These are phyloP conservation scores for Hemithea aestivaria DNA, from an alignment of 2,888 invertebrate genomes.

Conservation along the genomic window DNA sequence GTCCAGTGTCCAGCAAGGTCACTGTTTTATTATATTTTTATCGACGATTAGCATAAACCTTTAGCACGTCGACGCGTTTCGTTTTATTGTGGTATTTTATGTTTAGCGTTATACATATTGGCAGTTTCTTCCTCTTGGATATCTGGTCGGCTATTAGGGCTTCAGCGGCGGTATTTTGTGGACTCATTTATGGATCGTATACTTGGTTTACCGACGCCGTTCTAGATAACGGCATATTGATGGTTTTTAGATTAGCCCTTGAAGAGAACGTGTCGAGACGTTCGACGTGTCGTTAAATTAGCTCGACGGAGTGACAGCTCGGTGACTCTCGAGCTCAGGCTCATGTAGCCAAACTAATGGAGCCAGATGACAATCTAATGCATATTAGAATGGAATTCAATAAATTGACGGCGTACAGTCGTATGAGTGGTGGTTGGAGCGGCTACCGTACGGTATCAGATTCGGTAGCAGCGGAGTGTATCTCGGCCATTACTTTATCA, in stretches of 20 bases:
- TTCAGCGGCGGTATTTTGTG: slow-evolving; percentile 49
- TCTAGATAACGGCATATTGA: slow-evolving; percentile 65
- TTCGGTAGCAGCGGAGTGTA: slow-evolving; percentile 61
- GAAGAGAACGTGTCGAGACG: slow-evolving; percentile 39
- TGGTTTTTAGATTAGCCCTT: slow-evolving; percentile 57
- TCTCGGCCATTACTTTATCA: slow-evolving; percentile 69
- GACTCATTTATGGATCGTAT: slow-evolving; percentile 67
- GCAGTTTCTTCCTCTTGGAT: slow-evolving; percentile 52
- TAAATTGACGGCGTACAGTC: slow-evolving; percentile 49
- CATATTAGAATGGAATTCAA: slow-evolving; percentile 65
- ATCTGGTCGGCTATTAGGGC: slow-evolving; percentile 48
- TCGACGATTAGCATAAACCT: slow-evolving; percentile 57
- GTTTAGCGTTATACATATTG: slow-evolving; percentile 55
- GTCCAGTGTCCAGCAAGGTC: slow-evolving; percentile 41
- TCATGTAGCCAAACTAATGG: slow-evolving; percentile 21
- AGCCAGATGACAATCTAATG: slow-evolving; percentile 46
- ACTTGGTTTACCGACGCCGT: slow-evolving; percentile 59
- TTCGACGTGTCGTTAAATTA: slow-evolving; percentile 51
- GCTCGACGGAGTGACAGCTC: slow-evolving; percentile 24
- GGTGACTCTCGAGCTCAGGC: slow-evolving; percentile 6
- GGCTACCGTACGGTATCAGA: slow-evolving; percentile 64
- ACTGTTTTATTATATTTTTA: slow-evolving; percentile 57
- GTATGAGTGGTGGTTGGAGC: slow-evolving; percentile 49
- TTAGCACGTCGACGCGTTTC: slow-evolving; percentile 49
- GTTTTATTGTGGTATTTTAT: slow-evolving; percentile 63